These are phyloP conservation scores for Tragulus kanchil DNA, from an alignment of 2,113 vertebrate genomes.

Conservation along the genomic window DNA sequence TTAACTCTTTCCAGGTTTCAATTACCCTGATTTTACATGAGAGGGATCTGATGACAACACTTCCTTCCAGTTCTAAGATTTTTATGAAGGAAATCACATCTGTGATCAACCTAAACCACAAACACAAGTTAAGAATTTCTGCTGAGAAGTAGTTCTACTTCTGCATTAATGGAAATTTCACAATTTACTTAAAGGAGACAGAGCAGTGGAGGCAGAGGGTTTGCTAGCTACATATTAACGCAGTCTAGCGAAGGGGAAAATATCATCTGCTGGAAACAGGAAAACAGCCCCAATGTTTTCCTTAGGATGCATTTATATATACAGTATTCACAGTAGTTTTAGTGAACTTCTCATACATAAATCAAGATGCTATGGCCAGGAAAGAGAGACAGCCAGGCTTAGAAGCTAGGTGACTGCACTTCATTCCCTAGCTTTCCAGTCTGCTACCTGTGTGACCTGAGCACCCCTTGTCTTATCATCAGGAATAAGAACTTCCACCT, in stretches of 20 bases:
- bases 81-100: slow-evolving; percentile 71
- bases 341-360: slow-evolving; percentile 17
- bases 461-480: background rate
- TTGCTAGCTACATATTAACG: background rate
- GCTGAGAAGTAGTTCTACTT: slow-evolving; percentile 82
- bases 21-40: background rate
- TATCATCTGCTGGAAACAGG: background rate
- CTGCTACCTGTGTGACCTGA: background rate
- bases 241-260: background rate
- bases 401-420: background rate
- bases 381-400: background rate
- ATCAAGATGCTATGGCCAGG: background rate
- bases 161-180: slow-evolving; percentile 78
- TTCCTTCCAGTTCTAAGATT: slow-evolving; percentile 68
- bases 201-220: background rate
- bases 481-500: background rate
- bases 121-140: slow-evolving; percentile 77
- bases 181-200: slow-evolving; percentile 57
- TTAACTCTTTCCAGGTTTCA: slow-evolving; percentile 43
- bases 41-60: slow-evolving; percentile 48
- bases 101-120: slow-evolving; percentile 73
- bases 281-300: background rate
- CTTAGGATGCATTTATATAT: background rate
- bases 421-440: background rate
- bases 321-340: background rate